Evolutionary conservation across 1,140 invertebrate genomes (phyloP).

Genomic region (Drosophila persimilis): DNA sequence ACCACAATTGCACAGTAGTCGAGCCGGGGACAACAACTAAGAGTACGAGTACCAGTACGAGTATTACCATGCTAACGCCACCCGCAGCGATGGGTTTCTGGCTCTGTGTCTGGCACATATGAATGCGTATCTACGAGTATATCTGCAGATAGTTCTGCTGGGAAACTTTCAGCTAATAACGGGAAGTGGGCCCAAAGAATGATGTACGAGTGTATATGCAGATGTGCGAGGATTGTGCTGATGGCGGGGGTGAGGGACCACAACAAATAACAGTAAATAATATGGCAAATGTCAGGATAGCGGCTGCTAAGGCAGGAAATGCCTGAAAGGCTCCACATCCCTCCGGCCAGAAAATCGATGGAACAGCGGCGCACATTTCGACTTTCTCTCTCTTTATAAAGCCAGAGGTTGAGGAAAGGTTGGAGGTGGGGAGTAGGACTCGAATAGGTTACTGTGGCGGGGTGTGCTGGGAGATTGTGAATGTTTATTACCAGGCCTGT

Average conservation of each 20-base stretch:
- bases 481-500: conserved; percentile 63
- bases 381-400: conserved; percentile 27
- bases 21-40: conserved; percentile 17
- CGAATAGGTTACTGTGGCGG: conserved; percentile 1
- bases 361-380: conserved; percentile 55
- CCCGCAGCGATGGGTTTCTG: conserved; percentile 11
- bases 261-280: conserved; percentile 72
- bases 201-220: conserved; percentile 45
- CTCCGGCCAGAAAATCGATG: conserved; percentile 61
- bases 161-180: conserved; percentile 51
- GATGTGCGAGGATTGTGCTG: conserved; percentile 7
- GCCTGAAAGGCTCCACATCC: conserved; percentile 22
- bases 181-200: conserved; percentile 37
- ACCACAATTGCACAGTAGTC: conserved; percentile 45
- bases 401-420: too few species aligned
- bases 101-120: conserved; percentile 25
- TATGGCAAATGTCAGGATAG: conserved; percentile 61
- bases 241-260: conserved; percentile 32
- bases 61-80: conserved; percentile 40
- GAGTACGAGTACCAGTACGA: conserved; percentile 27
- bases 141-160: conserved; percentile 37
- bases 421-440: conserved; percentile 1
- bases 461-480: conserved; percentile 24
- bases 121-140: conserved; percentile 11
- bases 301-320: conserved; percentile 46